Evolutionary conservation across 2,888 invertebrate species (phyloP).

Genomic region (Trichacis sp.): DNA sequence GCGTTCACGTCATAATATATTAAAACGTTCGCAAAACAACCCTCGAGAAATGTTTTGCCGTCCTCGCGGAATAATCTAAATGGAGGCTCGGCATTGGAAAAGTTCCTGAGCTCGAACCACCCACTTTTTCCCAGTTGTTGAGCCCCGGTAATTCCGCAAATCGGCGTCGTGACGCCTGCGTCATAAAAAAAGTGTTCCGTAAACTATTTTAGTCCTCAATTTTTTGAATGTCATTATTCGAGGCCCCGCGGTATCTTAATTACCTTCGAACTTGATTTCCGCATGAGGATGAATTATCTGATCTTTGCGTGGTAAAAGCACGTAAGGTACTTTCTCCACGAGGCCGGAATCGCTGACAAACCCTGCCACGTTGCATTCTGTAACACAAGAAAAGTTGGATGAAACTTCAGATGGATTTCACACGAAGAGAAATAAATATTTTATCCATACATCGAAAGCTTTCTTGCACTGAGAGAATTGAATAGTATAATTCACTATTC

Average conservation of each 20-base stretch:
- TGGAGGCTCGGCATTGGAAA: slow-evolving; percentile 82
- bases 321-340: slow-evolving; percentile 85
- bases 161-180: slow-evolving; percentile 81
- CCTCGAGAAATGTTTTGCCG: slow-evolving; percentile 81
- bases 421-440: too few relatives aligned
- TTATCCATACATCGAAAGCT: too few relatives aligned
- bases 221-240: background rate
- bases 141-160: slow-evolving; percentile 88
- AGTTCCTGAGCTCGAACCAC: slow-evolving; percentile 84
- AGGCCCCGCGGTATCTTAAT: slow-evolving; percentile 35
- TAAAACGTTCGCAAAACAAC: background rate
- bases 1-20: background rate
- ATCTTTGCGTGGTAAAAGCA: slow-evolving; percentile 86
- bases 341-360: slow-evolving; percentile 80
- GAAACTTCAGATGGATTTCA: background rate
- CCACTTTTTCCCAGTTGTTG: slow-evolving; percentile 84
- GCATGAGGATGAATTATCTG: slow-evolving; percentile 90
- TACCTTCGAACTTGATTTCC: slow-evolving; percentile 86
- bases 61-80: slow-evolving; percentile 85
- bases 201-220: background rate
- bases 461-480: too few relatives aligned
- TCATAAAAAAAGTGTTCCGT: background rate
- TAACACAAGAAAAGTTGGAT: slow-evolving; percentile 50
- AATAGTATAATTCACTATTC: too few relatives aligned
- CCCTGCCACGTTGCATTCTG: slow-evolving; percentile 85